Conservation (phyloP, 2,113 vertebrate genomes). For the Parus major region DNA sequence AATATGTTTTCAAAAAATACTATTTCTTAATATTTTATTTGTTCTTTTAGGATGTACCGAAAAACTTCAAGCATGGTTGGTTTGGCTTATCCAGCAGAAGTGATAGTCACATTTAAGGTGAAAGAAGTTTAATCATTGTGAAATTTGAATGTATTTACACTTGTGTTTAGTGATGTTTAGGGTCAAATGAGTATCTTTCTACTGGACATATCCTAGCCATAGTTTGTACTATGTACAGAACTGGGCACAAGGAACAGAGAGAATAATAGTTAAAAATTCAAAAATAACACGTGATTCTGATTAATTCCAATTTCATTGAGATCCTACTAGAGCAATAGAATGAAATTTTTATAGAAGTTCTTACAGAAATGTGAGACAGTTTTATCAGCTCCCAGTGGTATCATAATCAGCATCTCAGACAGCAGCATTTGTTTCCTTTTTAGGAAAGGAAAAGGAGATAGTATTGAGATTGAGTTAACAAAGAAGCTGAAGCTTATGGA, state of each 20-base stretch:
- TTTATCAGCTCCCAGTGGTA: neutral
- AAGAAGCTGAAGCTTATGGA: neutral
- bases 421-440: conserved; percentile 22
- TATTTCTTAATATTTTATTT: conserved; percentile 24
- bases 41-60: conserved; percentile 91
- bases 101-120: conserved; percentile 92
- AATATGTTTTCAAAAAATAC: neutral
- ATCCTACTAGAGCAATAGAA: neutral
- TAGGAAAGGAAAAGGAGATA: neutral
- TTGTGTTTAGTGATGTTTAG: neutral
- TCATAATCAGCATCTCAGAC: neutral
- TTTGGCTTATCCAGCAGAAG: conserved; percentile 90
- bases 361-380: neutral
- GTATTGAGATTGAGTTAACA: neutral
- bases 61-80: conserved; percentile 94
- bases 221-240: neutral
- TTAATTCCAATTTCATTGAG: neutral
- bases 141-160: neutral
- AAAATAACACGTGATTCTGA: neutral
- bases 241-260: neutral
- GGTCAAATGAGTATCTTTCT: neutral
- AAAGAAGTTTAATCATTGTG: conserved; percentile 53
- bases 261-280: neutral
- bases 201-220: neutral
- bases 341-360: neutral